These are phyloP conservation scores for Helicorthomorpha holstii DNA, from an alignment of 1,140 invertebrate species.

Conservation along the genomic window DNA sequence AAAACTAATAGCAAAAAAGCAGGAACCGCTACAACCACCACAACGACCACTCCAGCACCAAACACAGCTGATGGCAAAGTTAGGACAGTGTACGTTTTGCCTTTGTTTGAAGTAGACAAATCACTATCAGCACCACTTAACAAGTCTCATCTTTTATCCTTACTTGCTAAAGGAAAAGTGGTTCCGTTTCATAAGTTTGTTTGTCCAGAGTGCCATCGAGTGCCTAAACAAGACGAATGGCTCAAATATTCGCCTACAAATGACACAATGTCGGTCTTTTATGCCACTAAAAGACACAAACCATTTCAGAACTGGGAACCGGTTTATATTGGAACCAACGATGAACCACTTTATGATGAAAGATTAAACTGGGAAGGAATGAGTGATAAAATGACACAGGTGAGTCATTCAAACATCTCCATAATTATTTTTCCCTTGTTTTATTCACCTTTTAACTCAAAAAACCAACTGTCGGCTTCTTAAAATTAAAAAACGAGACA, in stretches of 20 bases:
- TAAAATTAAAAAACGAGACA: no score
- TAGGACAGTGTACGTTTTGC: slow-evolving; percentile 25
- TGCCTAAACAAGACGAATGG: slow-evolving; percentile 16
- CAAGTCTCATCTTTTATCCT: slow-evolving; percentile 36
- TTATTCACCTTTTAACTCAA: no score
- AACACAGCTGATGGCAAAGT: no score
- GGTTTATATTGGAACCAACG: slow-evolving; percentile 67
- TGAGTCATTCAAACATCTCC: no score
- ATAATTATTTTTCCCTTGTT: no score
- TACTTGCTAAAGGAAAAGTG: slow-evolving; percentile 14
- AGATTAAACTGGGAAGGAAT: slow-evolving; percentile 74
- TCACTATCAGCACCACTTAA: slow-evolving; percentile 12
- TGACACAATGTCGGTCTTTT: slow-evolving; percentile 54
- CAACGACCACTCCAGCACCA: no score
- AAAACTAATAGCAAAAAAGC: no score
- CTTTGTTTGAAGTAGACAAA: slow-evolving; percentile 20
- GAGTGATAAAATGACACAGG: slow-evolving; percentile 45
- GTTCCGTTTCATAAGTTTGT: slow-evolving; percentile 21
- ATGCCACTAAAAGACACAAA: slow-evolving; percentile 61
- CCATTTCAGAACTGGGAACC: slow-evolving; percentile 66
- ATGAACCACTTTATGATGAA: slow-evolving; percentile 31
- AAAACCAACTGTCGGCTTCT: no score
- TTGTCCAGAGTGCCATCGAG: slow-evolving; percentile 20
- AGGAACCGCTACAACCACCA: no score
- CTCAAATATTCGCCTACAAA: slow-evolving; percentile 22